Evolutionary conservation across 2,888 invertebrate genomes (phyloP), one percentile per base, ranked within the genome.

Genomic region (Thymelicus lineola): DNA sequence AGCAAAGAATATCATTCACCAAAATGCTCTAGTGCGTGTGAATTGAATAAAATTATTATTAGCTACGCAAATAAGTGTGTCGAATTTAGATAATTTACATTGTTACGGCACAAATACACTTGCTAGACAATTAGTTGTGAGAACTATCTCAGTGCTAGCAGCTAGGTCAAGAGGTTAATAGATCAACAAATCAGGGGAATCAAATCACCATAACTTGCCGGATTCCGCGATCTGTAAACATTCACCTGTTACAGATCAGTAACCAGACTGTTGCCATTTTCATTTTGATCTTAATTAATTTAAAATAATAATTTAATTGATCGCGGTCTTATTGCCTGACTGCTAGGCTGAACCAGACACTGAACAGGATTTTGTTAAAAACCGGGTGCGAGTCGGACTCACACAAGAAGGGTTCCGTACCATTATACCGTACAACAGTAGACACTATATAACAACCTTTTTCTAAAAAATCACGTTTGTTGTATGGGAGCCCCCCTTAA

Each of bases 111-210:
- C 28, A 6, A 55, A 55, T 35, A 10, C 0, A 10, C 55, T 55
- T 14, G 20, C 35, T 38, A 36, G 0, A 38, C 38, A 38, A 58
- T 58, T 58, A 36, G 58, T 14, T 58, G 17, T 58, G 58, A 58
- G 58, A 58, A 58, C 15, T 3, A 9, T 35, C 55, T 55, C 55
- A 55, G 15, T 17, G 58, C 38, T 38, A 15, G 6, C n/a, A n/a
- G n/a, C n/a, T 3, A 58, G 58, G 58, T 17, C 58, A 58, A 58
- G 7, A 55, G 55, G 55, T 55, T 55, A 35, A 28, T 35, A 48
- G 66, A 57, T 62, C 68, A 60, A 42, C 45, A 71, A 70, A 66
- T 48, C 45, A 59, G 63, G 46, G 65, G 69, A 73, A 73, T 71
- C 65, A 48, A 73, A 71, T 69, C 45, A 63, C 45, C 38, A 58